phyloP scores from a whole-genome alignment of 2,113 vertebrate genomes.

The Theristicus caerulescens region DNA sequence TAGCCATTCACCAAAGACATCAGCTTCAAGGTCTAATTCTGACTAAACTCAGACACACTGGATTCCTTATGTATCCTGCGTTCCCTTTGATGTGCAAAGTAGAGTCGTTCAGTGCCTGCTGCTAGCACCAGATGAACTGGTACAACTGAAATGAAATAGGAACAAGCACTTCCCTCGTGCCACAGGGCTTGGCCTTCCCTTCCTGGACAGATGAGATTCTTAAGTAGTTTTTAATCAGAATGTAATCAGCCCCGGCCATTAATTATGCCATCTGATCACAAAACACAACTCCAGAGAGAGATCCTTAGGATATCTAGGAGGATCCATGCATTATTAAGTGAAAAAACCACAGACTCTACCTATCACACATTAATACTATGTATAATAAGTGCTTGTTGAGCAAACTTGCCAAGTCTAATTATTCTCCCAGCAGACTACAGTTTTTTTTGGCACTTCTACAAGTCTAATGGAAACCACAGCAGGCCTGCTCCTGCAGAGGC shows the following conservation, averaged over 20 bases:
- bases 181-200: not conserved
- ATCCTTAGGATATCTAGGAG: not conserved
- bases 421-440: not conserved
- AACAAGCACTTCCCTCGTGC: not conserved
- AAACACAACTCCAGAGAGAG: not conserved
- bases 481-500: not conserved
- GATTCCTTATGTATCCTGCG: not conserved
- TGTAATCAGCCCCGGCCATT: not conserved
- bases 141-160: not conserved
- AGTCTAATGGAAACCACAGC: not conserved
- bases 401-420: conserved; percentile 34
- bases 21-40: not conserved
- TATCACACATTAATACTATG: not conserved
- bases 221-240: conserved; percentile 24
- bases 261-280: conserved; percentile 49
- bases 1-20: not conserved
- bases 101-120: not conserved
- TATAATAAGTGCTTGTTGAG: conserved; percentile 1
- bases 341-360: not conserved
- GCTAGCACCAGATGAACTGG: not conserved
- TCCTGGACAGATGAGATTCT: not conserved
- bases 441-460: not conserved
- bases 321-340: conserved; percentile 42
- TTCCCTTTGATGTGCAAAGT: not conserved
- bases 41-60: not conserved